Conservation (phyloP, 2,797 vertebrate species). For the Enteromius mattozi region DNA sequence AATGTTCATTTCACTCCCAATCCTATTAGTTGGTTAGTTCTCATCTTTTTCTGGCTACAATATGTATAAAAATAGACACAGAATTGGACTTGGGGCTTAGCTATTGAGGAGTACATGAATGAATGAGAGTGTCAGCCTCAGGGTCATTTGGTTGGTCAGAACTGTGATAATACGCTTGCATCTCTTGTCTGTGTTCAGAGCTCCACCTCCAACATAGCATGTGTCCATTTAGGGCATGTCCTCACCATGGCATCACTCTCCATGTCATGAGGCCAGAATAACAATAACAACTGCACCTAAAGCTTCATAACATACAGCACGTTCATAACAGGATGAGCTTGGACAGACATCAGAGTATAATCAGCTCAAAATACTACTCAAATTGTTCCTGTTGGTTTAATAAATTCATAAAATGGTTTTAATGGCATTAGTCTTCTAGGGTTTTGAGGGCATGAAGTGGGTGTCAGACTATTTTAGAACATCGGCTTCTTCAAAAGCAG, state of each 20-base stretch:
- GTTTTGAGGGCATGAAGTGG: not conserved
- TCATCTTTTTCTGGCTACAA: slow-evolving; percentile 50
- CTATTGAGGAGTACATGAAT: not conserved
- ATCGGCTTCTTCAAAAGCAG: slow-evolving; percentile 27
- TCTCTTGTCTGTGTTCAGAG: not conserved
- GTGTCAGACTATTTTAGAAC: slow-evolving; percentile 15
- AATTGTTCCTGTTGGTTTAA: not conserved
- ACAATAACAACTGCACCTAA: slow-evolving; percentile 19
- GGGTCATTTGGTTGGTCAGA: slow-evolving; percentile 28
- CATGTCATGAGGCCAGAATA: slow-evolving; percentile 40
- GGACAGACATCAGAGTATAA: not conserved
- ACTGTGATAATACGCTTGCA: slow-evolving; percentile 33
- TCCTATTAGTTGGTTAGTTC: slow-evolving; percentile 58
- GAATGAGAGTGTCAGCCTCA: slow-evolving; percentile 10
- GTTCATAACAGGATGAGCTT: not conserved
- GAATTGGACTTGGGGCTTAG: slow-evolving; percentile 32
- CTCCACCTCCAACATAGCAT: not conserved
- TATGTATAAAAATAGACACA: slow-evolving; percentile 44
- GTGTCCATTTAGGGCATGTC: slow-evolving; percentile 6
- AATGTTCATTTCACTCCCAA: slow-evolving; percentile 37
- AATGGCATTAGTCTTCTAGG: not conserved
- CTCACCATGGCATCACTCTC: not conserved
- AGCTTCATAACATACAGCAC: not conserved
- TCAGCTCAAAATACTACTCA: not conserved
- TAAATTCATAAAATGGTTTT: not conserved